Evolutionary conservation across 2,888 invertebrate genomes (phyloP).

Genomic region (Orgyia antiqua): DNA sequence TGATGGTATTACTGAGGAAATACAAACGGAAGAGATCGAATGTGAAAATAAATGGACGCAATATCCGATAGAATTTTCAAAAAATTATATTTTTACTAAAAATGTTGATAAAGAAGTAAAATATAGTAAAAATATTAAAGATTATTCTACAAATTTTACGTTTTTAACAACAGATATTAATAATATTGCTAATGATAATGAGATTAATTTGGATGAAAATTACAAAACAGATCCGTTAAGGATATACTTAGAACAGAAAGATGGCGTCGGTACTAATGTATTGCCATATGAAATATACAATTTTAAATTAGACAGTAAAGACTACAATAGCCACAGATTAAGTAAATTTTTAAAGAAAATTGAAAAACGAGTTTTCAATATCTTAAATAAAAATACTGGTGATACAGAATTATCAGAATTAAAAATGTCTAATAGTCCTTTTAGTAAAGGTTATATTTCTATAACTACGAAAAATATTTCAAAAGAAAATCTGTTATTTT

Average conservation of each 20-base stretch:
- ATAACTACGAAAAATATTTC: conserved; percentile 36
- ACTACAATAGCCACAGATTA: conserved; percentile 40
- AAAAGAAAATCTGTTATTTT: conserved; percentile 29
- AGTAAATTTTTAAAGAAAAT: conserved; percentile 53
- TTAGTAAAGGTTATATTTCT: conserved; percentile 52
- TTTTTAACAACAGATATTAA: conserved; percentile 32
- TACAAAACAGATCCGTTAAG: conserved; percentile 52
- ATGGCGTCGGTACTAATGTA: conserved; percentile 58
- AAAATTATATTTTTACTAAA: conserved; percentile 39
- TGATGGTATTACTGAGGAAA: conserved; percentile 55
- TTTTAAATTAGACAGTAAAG: conserved; percentile 44
- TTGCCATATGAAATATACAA: conserved; percentile 52
- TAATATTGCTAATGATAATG: conserved; percentile 20
- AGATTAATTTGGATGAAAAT: conserved; percentile 31
- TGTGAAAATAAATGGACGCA: conserved; percentile 61
- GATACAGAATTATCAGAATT: conserved; percentile 35
- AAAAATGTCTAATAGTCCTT: conserved; percentile 44
- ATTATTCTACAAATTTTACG: conserved; percentile 46
- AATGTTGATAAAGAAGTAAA: conserved; percentile 20
- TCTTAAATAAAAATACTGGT: conserved; percentile 46
- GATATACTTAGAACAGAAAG: conserved; percentile 62
- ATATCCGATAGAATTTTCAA: conserved; percentile 59
- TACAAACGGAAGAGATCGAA: conserved; percentile 58
- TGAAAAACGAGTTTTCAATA: conserved; percentile 45
- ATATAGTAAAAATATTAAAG: conserved; percentile 34